phyloP scores from a whole-genome alignment of 1,140 invertebrate species.

The Piezodorus guildinii region DNA sequence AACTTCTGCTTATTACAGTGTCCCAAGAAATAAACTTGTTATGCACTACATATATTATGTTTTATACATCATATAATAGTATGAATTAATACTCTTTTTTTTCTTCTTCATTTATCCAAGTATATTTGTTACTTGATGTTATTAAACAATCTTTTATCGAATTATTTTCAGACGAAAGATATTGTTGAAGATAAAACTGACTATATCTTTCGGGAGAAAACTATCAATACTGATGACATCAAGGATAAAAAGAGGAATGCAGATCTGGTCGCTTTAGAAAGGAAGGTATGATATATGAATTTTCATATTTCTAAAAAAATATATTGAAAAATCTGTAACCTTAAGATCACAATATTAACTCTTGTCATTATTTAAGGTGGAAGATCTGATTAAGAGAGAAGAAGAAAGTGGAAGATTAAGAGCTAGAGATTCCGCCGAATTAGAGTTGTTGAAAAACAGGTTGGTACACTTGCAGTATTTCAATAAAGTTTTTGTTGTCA shows the following conservation, averaged over 20 bases:
- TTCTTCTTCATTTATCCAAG: no score
- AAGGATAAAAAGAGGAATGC: constrained; percentile 13
- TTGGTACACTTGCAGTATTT: constrained; percentile 11
- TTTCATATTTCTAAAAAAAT: background rate
- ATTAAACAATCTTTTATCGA: background rate
- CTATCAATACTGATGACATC: constrained; percentile 1
- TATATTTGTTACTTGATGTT: no score
- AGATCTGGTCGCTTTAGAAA: constrained; percentile 17
- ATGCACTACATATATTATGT: no score
- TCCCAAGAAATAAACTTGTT: no score
- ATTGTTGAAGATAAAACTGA: constrained; percentile 15
- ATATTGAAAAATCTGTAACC: background rate
- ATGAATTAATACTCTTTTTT: no score
- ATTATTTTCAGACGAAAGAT: constrained; percentile 18
- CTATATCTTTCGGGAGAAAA: constrained; percentile 17
- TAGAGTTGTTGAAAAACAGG: constrained; percentile 46
- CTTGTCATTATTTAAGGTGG: constrained; percentile 37
- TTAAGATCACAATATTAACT: background rate
- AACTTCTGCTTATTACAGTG: no score
- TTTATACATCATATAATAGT: no score
- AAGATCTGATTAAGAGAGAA: constrained; percentile 57
- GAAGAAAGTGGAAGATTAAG: constrained; percentile 55
- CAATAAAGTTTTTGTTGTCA: background rate
- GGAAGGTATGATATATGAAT: constrained; percentile 5
- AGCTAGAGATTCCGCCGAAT: constrained; percentile 54